These are phyloP conservation scores for Watsonalla binaria DNA, from an alignment of 2,888 invertebrate species.

Conservation along the genomic window DNA sequence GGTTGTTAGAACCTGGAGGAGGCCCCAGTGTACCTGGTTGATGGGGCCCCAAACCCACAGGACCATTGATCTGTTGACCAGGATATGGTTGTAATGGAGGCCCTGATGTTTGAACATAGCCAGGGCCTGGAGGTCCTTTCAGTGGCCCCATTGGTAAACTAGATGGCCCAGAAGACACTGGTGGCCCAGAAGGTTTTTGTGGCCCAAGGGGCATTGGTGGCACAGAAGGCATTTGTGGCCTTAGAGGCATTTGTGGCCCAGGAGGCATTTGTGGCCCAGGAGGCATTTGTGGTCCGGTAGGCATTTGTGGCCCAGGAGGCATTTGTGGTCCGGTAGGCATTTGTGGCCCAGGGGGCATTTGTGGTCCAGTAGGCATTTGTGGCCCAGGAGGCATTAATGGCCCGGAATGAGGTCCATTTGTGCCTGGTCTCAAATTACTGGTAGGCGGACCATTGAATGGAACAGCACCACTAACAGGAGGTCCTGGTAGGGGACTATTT, in stretches of 20 bases:
- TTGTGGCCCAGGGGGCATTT: slow-evolving; percentile 15
- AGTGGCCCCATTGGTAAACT: slow-evolving; percentile 16
- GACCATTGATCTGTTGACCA: slow-evolving; percentile 39
- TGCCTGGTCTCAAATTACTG: slow-evolving; percentile 20
- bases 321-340: slow-evolving; percentile 15
- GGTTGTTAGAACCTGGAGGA: slow-evolving; percentile 3
- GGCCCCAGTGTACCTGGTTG: slow-evolving; percentile 6
- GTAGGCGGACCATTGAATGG: slow-evolving; percentile 25
- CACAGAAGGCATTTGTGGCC: slow-evolving; percentile 7
- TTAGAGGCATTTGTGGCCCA: slow-evolving; percentile 3
- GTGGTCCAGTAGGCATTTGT: slow-evolving; percentile 12
- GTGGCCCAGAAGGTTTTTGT: slow-evolving; percentile 7
- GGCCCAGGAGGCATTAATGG: slow-evolving; percentile 8
- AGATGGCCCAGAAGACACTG: slow-evolving; percentile 18
- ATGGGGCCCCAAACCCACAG: slow-evolving; percentile 19
- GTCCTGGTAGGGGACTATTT: slow-evolving; percentile 48
- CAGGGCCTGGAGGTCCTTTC: slow-evolving; percentile 15
- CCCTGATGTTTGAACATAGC: slow-evolving; percentile 6
- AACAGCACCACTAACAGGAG: slow-evolving; percentile 28
- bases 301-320: slow-evolving; percentile 20
- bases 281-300: slow-evolving; percentile 16
- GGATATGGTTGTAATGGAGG: slow-evolving; percentile 23
- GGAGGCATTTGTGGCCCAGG: slow-evolving; percentile 16
- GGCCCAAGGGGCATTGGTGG: background rate
- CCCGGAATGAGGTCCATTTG: slow-evolving; percentile 36